Conservation (phyloP, 37 sponge, comb jelly and placozoan genomes). For the Chondrosia reniformis region DNA sequence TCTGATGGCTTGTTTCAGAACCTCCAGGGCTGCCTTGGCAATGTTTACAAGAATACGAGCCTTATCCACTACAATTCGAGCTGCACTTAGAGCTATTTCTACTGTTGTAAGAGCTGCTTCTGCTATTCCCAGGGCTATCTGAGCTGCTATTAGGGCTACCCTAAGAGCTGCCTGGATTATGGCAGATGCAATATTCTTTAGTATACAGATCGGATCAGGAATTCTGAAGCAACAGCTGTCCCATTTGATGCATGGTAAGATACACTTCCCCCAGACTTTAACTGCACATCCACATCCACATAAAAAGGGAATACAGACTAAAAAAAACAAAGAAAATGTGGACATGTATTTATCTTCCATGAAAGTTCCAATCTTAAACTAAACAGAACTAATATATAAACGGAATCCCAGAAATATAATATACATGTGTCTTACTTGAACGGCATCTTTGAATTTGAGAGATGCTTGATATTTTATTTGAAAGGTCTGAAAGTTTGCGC, state of each 20-base stretch:
- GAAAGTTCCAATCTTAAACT: too few relatives aligned
- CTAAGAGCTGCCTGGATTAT: not conserved
- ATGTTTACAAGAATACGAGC: not conserved
- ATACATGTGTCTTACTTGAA: too few relatives aligned
- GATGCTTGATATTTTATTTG: too few relatives aligned
- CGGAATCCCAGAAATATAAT: too few relatives aligned
- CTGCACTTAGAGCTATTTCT: not conserved
- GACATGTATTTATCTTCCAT: too few relatives aligned
- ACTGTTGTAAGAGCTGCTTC: not conserved
- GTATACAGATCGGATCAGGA: slow-evolving; percentile 20
- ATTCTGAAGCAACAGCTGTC: slow-evolving; percentile 28
- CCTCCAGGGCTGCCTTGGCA: not conserved
- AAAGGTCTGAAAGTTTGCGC: too few relatives aligned
- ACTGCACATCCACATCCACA: slow-evolving; percentile 10
- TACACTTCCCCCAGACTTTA: slow-evolving; percentile 26
- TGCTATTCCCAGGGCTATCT: not conserved
- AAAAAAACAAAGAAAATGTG: too few relatives aligned
- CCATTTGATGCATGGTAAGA: slow-evolving; percentile 2
- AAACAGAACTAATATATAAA: too few relatives aligned
- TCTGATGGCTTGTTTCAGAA: not conserved
- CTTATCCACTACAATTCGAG: not conserved
- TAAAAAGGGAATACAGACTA: slow-evolving; percentile 23
- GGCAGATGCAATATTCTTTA: slow-evolving; percentile 9
- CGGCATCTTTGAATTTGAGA: too few relatives aligned
- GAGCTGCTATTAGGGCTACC: not conserved